These are phyloP conservation scores for Melanchra persicariae DNA, from an alignment of 2,888 invertebrate species.

Conservation along the genomic window DNA sequence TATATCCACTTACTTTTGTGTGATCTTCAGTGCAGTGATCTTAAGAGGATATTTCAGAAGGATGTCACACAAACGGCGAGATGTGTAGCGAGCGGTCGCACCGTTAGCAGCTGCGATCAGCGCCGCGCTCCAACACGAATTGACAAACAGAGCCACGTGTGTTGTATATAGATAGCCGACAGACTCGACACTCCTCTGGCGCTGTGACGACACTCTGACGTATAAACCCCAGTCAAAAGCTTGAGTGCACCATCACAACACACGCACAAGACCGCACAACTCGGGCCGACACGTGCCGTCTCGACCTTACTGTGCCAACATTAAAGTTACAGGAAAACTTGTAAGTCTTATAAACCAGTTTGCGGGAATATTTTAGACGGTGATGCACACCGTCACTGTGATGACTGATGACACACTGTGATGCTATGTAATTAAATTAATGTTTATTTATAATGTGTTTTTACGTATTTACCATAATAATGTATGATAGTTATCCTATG, in stretches of 20 bases:
- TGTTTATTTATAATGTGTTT: not conserved
- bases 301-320: constrained; percentile 13
- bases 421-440: constrained; percentile 1
- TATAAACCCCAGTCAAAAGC: constrained; percentile 67
- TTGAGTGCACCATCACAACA: constrained; percentile 52
- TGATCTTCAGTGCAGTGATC: constrained; percentile 42
- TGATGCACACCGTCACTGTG: constrained; percentile 36
- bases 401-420: not conserved
- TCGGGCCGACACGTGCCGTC: constrained; percentile 1
- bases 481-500: not conserved
- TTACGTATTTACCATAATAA: not conserved
- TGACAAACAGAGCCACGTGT: constrained; percentile 67
- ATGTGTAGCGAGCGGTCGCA: constrained; percentile 56
- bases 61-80: constrained; percentile 72
- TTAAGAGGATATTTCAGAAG: constrained; percentile 29
- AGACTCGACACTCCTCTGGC: constrained; percentile 51
- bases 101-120: constrained; percentile 71
- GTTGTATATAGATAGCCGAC: constrained; percentile 69
- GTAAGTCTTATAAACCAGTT: constrained; percentile 26
- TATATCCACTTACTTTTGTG: constrained; percentile 58
- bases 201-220: constrained; percentile 66
- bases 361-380: constrained; percentile 41
- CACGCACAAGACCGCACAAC: constrained; percentile 11
- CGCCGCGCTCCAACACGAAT: constrained; percentile 80
- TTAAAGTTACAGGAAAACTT: constrained; percentile 44